Evolutionary conservation across 1,140 invertebrate genomes (phyloP), one percentile per base, ranked within the genome.

Genomic region (Zaprionus lachaisei): DNA sequence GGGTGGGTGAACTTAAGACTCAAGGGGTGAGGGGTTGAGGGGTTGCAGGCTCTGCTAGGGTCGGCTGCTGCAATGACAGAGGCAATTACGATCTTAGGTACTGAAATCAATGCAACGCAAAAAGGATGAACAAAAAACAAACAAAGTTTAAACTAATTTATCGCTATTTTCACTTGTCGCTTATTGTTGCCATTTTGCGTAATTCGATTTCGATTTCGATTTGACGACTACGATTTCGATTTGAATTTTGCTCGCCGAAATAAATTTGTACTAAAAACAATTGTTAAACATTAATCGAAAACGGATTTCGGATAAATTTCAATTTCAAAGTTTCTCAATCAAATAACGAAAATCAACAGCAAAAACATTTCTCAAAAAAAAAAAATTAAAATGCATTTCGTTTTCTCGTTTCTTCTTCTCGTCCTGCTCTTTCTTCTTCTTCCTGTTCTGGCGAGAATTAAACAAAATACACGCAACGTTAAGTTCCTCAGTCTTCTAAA

Each of bases 321-420:
- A 5, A 17, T 72, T 51, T 79, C 37, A 41, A 54, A 54, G 47
- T 62, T 64, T 72, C 37, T 38, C 37, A 38, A 38, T 38, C 37
- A 84, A 83, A 91, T 91, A 91, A 89, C 84, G 84, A 89, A 87
- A 87, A 87, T 87, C 84, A 87, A 90, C 85, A 91, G 82, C 78
- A 76, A 89, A 83, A 89, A 84, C 80, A 80, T 71, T 77, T 80
- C 69, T 68, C 69, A 28, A 76, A 66, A 62, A 65, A 62, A 65
- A 72, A 85, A 87, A 41, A 47, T 47, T 47, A 9, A 47, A 47
- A 47, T 79, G 65, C 22, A 44, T 67, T 58, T 57, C 22, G 28
- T 67, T 56, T 72, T 47, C 66, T 69, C 66, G 28, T 31, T 11
- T 31, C 28, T 38, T 70, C 34, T 37, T 64, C 58, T 26, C 56